These are phyloP conservation scores for Ophraella communa DNA, from an alignment of 2,888 invertebrate genomes.

Conservation along the genomic window DNA sequence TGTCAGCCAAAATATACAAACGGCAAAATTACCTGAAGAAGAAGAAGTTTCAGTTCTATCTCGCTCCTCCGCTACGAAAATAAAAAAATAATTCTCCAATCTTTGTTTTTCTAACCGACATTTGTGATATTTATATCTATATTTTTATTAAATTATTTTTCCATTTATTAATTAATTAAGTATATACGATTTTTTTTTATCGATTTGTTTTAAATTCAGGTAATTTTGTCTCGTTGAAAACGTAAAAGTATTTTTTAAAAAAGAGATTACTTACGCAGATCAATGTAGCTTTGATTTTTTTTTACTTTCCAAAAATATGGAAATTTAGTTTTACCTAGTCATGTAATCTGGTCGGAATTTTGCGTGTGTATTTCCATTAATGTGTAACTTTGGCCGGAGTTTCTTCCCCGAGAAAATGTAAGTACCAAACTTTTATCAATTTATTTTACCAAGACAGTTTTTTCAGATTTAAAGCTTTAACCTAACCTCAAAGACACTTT, in stretches of 20 bases:
- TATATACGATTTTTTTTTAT: neutral
- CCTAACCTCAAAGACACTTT: too few relatives aligned
- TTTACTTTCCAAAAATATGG: slow-evolving; percentile 18
- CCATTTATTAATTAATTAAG: neutral
- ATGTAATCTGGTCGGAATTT: slow-evolving; percentile 42
- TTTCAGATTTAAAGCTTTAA: too few relatives aligned
- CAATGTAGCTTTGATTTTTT: slow-evolving; percentile 30
- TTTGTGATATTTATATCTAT: neutral
- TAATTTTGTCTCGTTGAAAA: slow-evolving; percentile 13
- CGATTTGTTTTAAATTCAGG: neutral
- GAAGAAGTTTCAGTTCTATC: too few relatives aligned
- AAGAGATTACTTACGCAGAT: slow-evolving; percentile 22
- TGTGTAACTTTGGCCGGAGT: slow-evolving; percentile 7
- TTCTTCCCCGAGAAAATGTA: too few relatives aligned
- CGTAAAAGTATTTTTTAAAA: slow-evolving; percentile 20
- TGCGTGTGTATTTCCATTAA: too few relatives aligned
- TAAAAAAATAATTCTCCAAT: neutral
- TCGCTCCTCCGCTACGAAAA: too few relatives aligned
- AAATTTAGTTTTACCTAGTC: slow-evolving; percentile 44
- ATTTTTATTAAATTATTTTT: neutral
- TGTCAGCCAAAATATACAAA: too few relatives aligned
- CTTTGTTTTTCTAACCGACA: neutral
- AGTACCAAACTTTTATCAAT: too few relatives aligned
- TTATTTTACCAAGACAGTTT: too few relatives aligned
- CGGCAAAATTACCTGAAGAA: slow-evolving; percentile 16